phyloP scores from a whole-genome alignment of 2,888 invertebrate genomes.

The Diloba caeruleocephala region DNA sequence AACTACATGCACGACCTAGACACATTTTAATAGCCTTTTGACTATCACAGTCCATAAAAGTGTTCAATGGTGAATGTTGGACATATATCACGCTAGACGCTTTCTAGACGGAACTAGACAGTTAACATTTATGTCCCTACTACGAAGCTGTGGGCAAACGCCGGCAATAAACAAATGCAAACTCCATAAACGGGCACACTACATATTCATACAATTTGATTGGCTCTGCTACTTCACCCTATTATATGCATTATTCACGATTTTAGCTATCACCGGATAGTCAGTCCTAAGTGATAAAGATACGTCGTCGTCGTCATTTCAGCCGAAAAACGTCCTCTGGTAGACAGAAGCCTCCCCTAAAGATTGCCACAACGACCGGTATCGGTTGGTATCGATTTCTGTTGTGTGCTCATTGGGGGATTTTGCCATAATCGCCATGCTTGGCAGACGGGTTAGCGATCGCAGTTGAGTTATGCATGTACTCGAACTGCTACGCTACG shows the following conservation, averaged over 20 bases:
- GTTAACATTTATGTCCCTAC: conserved; percentile 19
- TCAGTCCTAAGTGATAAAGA: conserved; percentile 22
- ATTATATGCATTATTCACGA: conserved; percentile 52
- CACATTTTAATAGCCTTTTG: conserved; percentile 39
- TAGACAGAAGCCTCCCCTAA: no score
- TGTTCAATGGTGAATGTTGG: conserved; percentile 13
- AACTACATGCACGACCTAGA: conserved; percentile 12
- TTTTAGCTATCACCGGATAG: conserved; percentile 40
- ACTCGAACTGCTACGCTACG: no score
- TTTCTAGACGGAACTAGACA: conserved; percentile 40
- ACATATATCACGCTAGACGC: conserved; percentile 19
- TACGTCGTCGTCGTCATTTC: no score
- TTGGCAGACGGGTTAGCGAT: no score
- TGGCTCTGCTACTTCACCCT: conserved; percentile 37
- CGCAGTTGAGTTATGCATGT: no score
- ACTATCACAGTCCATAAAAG: conserved; percentile 15
- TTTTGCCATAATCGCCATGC: no score
- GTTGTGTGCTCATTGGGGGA: no score
- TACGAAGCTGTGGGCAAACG: conserved; percentile 2
- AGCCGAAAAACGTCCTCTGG: no score
- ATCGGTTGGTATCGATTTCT: no score
- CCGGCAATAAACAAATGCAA: conserved; percentile 35
- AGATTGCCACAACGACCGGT: no score
- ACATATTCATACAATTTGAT: conserved; percentile 50
- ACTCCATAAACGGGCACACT: conserved; percentile 39